phyloP scores from a whole-genome alignment of 2,113 vertebrate genomes.

The Balaenoptera acutorostrata region DNA sequence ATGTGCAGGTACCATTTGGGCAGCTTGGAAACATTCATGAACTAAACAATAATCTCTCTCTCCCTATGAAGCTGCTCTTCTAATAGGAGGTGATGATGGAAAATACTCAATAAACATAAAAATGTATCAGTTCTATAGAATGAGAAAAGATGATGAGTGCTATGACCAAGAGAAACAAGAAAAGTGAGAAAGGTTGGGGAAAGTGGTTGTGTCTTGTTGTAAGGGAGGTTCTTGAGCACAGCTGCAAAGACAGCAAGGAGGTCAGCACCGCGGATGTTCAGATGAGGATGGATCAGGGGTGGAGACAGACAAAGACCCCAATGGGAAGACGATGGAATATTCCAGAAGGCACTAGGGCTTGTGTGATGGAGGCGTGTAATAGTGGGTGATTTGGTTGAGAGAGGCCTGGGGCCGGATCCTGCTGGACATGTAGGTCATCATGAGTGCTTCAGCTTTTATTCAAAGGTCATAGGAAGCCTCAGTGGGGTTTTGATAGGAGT shows the following conservation, averaged over 20 bases:
- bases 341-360: neutral
- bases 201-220: too few relatives aligned
- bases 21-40: neutral
- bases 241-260: rapidly evolving
- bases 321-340: neutral
- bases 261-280: rapidly evolving
- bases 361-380: rapidly evolving
- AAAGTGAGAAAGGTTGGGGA: too few relatives aligned
- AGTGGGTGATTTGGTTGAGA: neutral
- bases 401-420: neutral
- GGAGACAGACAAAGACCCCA: neutral
- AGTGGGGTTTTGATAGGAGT: rapidly evolving
- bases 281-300: neutral
- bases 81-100: neutral
- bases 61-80: neutral
- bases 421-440: rapidly evolving
- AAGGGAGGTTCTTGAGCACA: neutral
- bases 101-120: too few relatives aligned
- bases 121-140: neutral
- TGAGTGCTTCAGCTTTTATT: neutral
- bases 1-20: neutral
- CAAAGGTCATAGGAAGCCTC: rapidly evolving
- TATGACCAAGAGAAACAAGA: neutral
- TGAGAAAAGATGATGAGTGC: rapidly evolving
- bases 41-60: neutral